Evolutionary conservation across 1,140 invertebrate genomes (phyloP).

Genomic region (Eufriesea mexicana): DNA sequence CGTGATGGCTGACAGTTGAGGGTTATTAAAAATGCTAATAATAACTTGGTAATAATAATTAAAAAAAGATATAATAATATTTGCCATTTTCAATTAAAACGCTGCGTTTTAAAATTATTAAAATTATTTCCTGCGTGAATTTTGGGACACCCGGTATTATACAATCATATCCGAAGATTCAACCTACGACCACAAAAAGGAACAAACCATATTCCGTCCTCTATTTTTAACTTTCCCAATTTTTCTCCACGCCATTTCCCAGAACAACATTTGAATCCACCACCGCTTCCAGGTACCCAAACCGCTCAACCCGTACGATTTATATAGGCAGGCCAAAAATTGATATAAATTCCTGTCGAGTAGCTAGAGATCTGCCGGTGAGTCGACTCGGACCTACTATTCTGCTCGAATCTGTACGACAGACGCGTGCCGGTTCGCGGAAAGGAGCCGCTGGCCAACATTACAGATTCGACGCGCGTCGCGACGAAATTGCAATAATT

Average conservation of each 20-base stretch:
- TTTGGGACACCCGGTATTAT: too few relatives aligned
- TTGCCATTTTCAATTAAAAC: too few relatives aligned
- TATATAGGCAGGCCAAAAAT: neutral
- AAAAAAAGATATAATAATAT: too few relatives aligned
- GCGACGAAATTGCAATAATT: constrained; percentile 77
- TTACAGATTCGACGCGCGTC: constrained; percentile 63
- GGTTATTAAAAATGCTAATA: too few relatives aligned
- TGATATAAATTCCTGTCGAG: constrained; percentile 31
- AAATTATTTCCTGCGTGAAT: too few relatives aligned
- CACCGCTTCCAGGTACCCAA: neutral
- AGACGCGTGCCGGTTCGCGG: constrained; percentile 52
- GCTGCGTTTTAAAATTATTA: too few relatives aligned
- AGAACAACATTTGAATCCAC: neutral
- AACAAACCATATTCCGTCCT: too few relatives aligned
- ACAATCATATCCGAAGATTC: too few relatives aligned
- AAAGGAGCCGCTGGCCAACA: constrained; percentile 35
- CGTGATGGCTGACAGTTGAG: too few relatives aligned
- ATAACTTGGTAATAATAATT: too few relatives aligned
- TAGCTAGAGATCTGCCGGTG: neutral
- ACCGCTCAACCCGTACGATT: neutral
- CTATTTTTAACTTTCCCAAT: too few relatives aligned
- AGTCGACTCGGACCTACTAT: neutral
- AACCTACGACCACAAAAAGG: too few relatives aligned
- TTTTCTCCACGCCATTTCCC: neutral
- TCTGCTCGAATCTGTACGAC: constrained; percentile 37